Conservation (phyloP, 2,113 vertebrate genomes). For the Lepidothrix coronata region DNA sequence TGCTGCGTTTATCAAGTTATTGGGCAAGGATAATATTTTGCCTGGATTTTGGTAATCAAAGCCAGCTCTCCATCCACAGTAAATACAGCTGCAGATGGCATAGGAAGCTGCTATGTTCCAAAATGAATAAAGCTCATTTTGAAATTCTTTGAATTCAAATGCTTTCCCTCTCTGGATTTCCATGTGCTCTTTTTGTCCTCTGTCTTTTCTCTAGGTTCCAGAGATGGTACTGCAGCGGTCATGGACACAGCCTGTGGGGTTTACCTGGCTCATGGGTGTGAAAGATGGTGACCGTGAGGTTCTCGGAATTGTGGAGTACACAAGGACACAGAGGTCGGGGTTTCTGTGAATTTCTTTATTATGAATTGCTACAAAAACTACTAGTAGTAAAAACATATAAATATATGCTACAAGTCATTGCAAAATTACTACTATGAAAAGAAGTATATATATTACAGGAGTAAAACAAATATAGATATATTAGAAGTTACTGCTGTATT, state of each 20-base stretch:
- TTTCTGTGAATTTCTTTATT: background rate
- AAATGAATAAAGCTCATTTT: background rate
- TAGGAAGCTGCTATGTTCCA: background rate
- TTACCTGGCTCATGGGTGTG: background rate
- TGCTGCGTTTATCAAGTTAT: background rate
- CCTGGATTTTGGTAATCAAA: background rate
- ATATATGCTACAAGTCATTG: background rate
- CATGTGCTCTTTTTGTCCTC: background rate
- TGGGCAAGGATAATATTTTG: background rate
- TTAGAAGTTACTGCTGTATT: background rate
- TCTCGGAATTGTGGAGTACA: background rate
- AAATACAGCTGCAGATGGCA: background rate
- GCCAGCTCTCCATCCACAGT: background rate
- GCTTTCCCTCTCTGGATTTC: background rate
- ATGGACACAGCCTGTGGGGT: background rate
- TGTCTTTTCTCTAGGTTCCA: background rate
- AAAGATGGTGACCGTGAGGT: background rate
- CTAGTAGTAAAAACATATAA: background rate
- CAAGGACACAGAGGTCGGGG: background rate
- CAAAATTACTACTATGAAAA: background rate
- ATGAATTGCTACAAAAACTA: background rate
- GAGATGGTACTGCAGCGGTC: background rate
- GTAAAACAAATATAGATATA: background rate
- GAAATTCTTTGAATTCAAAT: background rate
- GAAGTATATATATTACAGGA: background rate